Evolutionary conservation across 2,888 invertebrate species (phyloP).

Genomic region (Caenorhabditis imperialis): DNA sequence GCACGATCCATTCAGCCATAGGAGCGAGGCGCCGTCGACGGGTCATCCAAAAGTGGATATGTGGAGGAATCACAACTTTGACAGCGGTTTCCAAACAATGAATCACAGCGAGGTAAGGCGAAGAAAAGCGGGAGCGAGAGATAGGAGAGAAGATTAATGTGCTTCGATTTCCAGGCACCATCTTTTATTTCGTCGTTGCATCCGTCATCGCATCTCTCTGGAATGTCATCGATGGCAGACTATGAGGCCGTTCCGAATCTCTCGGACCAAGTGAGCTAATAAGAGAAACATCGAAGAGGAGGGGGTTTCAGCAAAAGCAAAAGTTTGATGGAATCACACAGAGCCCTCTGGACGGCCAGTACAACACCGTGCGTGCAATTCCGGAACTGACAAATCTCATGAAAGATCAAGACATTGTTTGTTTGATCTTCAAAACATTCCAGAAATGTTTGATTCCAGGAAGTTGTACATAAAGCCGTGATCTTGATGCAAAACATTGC

Average conservation of each 20-base stretch:
- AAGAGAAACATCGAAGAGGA: not conserved
- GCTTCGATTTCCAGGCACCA: conserved; percentile 59
- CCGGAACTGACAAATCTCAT: conserved; percentile 72
- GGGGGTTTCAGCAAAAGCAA: conserved; percentile 54
- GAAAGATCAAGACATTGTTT: conserved; percentile 70
- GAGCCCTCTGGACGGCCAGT: conserved; percentile 36
- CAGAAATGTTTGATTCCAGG: conserved; percentile 43
- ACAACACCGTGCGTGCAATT: conserved; percentile 59
- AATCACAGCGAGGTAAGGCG: conserved; percentile 67
- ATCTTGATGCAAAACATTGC: conserved; percentile 71
- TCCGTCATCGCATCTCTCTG: conserved; percentile 68
- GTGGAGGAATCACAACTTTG: conserved; percentile 68
- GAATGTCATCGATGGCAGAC: conserved; percentile 63
- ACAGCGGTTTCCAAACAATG: conserved; percentile 76
- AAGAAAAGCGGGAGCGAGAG: too few species aligned
- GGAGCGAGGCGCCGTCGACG: conserved; percentile 27
- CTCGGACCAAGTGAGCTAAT: conserved; percentile 50
- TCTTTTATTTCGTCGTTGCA: conserved; percentile 68
- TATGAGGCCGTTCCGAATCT: conserved; percentile 51
- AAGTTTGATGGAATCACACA: conserved; percentile 60
- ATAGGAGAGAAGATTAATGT: conserved; percentile 26
- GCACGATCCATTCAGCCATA: conserved; percentile 24
- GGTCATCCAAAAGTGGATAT: conserved; percentile 56
- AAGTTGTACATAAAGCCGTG: conserved; percentile 68
- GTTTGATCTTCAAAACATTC: not conserved